These are phyloP conservation scores for Murina feae DNA, from an alignment of 2,113 vertebrate genomes.

Conservation along the genomic window DNA sequence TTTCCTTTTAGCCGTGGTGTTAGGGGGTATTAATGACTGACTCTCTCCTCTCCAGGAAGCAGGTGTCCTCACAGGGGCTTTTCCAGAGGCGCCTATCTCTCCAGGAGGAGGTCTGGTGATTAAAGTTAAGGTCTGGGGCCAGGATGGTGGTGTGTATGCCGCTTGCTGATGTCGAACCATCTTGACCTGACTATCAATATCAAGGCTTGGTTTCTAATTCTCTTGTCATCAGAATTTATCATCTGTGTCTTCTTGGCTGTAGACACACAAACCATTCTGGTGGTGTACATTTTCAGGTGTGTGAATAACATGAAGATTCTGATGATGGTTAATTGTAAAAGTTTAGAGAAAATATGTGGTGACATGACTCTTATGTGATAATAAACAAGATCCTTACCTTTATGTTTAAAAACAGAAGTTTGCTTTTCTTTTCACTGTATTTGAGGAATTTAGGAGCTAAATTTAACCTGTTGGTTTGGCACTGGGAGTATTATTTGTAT, in stretches of 20 bases:
- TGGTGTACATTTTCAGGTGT: background rate
- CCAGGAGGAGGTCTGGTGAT: background rate
- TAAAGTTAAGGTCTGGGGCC: background rate
- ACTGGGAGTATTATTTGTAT: background rate
- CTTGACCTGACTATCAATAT: background rate
- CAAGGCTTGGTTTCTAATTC: background rate
- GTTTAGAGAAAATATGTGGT: background rate
- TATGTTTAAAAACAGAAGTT: background rate
- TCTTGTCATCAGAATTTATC: background rate
- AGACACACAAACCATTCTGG: fast-evolving
- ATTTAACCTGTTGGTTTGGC: background rate
- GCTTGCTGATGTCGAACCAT: background rate
- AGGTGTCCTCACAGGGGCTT: background rate
- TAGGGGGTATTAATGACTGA: background rate
- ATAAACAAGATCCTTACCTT: background rate
- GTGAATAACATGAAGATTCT: background rate
- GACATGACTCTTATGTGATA: background rate
- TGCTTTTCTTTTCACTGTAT: background rate
- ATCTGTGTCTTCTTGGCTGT: background rate
- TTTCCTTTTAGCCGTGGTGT: too few relatives aligned
- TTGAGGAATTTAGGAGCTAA: background rate
- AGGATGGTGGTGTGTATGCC: fast-evolving
- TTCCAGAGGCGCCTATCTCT: background rate
- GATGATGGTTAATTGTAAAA: background rate
- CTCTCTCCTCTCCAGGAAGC: background rate